Base-by-base conservation (phyloP, 2,888 invertebrate species). In the Rhingia campestris region DNA sequence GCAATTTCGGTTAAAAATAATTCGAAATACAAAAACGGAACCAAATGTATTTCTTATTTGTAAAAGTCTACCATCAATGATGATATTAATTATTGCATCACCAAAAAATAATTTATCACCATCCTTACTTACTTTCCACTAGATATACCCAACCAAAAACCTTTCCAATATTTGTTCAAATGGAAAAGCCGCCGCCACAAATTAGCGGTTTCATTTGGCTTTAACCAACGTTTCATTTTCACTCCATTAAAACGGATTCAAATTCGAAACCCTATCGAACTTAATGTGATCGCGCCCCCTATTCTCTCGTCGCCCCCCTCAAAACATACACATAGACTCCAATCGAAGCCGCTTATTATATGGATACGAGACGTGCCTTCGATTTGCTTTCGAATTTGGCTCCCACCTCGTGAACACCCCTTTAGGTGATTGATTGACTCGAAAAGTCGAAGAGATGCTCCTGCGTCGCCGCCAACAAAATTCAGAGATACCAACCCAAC, bases 381-480 rank as follows among this genome's bases (percentile, higher is more conserved):
- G 82, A 73, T 82, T 77, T 82, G 69, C 63, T 63, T 69, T 82
- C 73, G 73, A 82, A 79, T 82, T 82, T 69, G 67, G 73, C 77
- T 82, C 77, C 77, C 77, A 82, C 79, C 77, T 82, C 73, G 63
- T 79, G 82, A 82, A 82, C 82, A 82, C 82, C 82, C 82, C 82
- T 77, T 82, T 79, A 69, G 82, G 82, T 82, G 82, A 82, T 82
- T 82, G 82, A 82, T 82, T 77, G 82, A 82, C 82, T 82, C 51
- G 49, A 49, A 76, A 70, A 81, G 76, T 81, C 75, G 70, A 66
- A 75, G 64, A 70, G 70, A 51, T 43, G 73, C 59, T 33, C 37
- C 37, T 51, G 39, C 63, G 49, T 54, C 12, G 43, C 12, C 41
- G 61, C 43, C 61, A 53, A 61, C 56, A 54, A 80, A n/a, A 72